phyloP scores from a whole-genome alignment of 2,797 vertebrate genomes.

The Melanogrammus aeglefinus region DNA sequence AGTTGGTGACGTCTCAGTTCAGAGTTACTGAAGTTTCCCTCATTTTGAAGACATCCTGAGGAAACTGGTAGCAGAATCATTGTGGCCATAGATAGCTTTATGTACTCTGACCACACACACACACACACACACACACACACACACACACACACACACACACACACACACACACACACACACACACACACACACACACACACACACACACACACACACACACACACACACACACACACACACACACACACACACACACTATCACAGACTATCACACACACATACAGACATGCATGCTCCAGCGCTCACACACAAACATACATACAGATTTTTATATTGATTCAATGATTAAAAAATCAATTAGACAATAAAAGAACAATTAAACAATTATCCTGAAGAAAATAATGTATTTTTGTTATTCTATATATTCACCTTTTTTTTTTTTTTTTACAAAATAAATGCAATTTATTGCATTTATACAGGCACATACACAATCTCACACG shows the following conservation, averaged over 20 bases:
- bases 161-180: slow-evolving; percentile 26
- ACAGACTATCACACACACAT: slow-evolving; percentile 1
- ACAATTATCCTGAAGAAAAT: not conserved
- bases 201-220: slow-evolving; percentile 31
- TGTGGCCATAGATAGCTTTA: slow-evolving; percentile 44
- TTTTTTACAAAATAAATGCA: too few species aligned
- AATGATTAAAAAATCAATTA: not conserved
- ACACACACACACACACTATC: slow-evolving; percentile 23
- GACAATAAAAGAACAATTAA: not conserved
- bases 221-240: slow-evolving; percentile 7
- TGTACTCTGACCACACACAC: slow-evolving; percentile 17
- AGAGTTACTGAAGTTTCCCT: slow-evolving; percentile 39
- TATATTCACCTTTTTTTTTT: not conserved
- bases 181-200: not conserved
- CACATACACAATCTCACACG: not conserved
- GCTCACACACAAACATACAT: slow-evolving; percentile 11
- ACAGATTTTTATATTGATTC: not conserved
- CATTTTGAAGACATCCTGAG: slow-evolving; percentile 50
- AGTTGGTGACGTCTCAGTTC: slow-evolving; percentile 56
- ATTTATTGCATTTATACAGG: not conserved
- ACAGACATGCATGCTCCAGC: not conserved
- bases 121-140: slow-evolving; percentile 3
- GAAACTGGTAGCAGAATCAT: slow-evolving; percentile 49
- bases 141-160: slow-evolving; percentile 11
- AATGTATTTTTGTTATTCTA: not conserved